Evolutionary conservation across 2,888 invertebrate genomes (phyloP).

Genomic region (Drosophila niveifrons): DNA sequence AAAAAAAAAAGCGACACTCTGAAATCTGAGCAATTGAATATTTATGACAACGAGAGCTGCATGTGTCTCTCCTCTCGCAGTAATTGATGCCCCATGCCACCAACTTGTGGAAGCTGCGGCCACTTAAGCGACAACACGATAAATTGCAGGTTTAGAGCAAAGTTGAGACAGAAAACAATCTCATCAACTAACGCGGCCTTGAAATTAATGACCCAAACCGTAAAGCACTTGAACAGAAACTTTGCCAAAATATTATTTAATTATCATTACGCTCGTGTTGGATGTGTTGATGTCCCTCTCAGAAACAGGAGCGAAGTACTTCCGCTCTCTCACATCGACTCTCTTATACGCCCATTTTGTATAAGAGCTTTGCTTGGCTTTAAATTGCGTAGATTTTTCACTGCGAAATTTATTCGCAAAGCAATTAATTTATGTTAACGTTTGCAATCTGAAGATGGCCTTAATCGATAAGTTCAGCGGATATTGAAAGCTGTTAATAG

Average conservation of each 20-base stretch:
- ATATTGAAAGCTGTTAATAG: constrained; percentile 38
- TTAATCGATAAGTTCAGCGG: constrained; percentile 30
- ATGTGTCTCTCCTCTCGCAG: too few relatives aligned
- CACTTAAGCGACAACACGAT: constrained; percentile 40
- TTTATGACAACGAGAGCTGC: constrained; percentile 44
- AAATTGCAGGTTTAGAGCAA: constrained; percentile 48
- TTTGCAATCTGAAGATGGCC: constrained; percentile 12
- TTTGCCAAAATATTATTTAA: constrained; percentile 57
- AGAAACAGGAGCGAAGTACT: background rate
- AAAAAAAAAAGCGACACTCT: constrained; percentile 16
- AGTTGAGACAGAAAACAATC: constrained; percentile 34
- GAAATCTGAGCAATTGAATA: constrained; percentile 69
- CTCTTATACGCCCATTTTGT: constrained; percentile 5
- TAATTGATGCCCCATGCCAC: background rate
- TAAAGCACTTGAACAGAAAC: constrained; percentile 49
- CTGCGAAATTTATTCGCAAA: background rate
- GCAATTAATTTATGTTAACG: constrained; percentile 35
- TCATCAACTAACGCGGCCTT: constrained; percentile 50
- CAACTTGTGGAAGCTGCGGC: constrained; percentile 20
- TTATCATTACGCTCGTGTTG: constrained; percentile 40
- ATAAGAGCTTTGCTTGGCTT: constrained; percentile 2
- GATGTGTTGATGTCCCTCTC: constrained; percentile 19
- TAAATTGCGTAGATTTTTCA: background rate
- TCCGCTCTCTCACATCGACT: background rate
- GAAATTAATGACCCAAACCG: constrained; percentile 57